Conservation (phyloP, 2,888 invertebrate species). For the Polymixis flavicincta region DNA sequence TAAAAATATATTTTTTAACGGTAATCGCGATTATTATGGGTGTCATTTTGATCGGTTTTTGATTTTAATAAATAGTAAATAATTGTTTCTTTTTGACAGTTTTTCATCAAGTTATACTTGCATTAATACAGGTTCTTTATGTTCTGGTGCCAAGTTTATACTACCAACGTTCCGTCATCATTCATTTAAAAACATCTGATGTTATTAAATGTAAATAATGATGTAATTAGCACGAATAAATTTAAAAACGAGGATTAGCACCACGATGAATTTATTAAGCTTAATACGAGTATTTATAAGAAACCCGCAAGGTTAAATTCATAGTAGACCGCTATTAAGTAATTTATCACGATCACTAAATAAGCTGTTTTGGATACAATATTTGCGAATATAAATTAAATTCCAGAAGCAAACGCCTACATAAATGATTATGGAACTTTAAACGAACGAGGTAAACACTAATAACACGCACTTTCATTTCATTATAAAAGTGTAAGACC, state of each 20-base stretch:
- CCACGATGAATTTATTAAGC: constrained; percentile 49
- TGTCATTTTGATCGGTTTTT: neutral
- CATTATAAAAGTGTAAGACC: constrained; percentile 63
- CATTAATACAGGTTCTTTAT: neutral
- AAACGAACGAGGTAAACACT: constrained; percentile 58
- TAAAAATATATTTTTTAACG: neutral
- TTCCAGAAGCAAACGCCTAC: constrained; percentile 59
- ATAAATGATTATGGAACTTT: constrained; percentile 60
- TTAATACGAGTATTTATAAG: constrained; percentile 52
- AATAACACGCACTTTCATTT: constrained; percentile 59
- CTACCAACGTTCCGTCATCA: neutral
- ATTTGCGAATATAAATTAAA: constrained; percentile 61
- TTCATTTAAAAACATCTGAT: constrained; percentile 17
- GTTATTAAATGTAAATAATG: constrained; percentile 51
- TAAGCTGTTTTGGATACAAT: constrained; percentile 53
- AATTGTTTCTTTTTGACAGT: neutral
- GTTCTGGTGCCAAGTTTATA: constrained; percentile 9
- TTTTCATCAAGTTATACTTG: neutral
- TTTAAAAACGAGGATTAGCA: constrained; percentile 47
- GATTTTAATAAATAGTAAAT: neutral
- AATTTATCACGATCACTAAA: constrained; percentile 61
- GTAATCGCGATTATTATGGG: neutral
- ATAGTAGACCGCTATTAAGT: constrained; percentile 49
- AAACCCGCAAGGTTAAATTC: constrained; percentile 47
- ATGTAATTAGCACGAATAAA: constrained; percentile 54